Percentiles rank a stretch among this genome's conserved stretches.
Conservation (phyloP, 1,140 invertebrate species). For the Listronotus oregonensis region DNA sequence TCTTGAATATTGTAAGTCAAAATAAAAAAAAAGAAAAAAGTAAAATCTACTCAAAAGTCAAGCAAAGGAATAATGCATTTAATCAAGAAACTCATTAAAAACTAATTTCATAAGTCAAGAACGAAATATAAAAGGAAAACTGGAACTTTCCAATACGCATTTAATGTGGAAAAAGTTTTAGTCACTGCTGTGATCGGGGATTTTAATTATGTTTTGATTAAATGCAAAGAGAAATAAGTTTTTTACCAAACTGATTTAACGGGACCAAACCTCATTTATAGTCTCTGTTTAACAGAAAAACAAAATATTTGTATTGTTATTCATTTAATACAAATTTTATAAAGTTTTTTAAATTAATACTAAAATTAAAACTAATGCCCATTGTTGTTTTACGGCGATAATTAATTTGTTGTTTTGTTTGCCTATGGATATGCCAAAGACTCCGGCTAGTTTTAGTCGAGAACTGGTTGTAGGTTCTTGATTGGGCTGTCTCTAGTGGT, state of each 20-base stretch:
- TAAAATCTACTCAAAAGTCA: slow-evolving; percentile 16
- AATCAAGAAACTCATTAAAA: slow-evolving; percentile 37
- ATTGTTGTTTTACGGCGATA: too few species aligned
- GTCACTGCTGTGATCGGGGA: slow-evolving; percentile 6
- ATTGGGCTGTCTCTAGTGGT: too few species aligned
- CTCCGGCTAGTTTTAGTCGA: too few species aligned
- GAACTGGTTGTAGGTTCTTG: too few species aligned
- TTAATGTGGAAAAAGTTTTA: slow-evolving; percentile 23
- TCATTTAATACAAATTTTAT: neutral
- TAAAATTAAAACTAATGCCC: neutral
- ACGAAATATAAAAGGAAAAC: slow-evolving; percentile 30
- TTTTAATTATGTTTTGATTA: slow-evolving; percentile 30
- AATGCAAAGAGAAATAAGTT: neutral
- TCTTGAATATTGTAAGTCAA: neutral
- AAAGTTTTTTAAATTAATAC: neutral
- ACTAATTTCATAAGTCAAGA: slow-evolving; percentile 34
- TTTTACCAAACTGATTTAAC: neutral
- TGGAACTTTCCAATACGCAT: slow-evolving; percentile 32
- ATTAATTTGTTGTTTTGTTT: too few species aligned
- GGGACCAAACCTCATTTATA: neutral
- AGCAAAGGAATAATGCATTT: slow-evolving; percentile 35
- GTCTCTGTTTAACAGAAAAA: neutral
- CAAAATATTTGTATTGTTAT: neutral
- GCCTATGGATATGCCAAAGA: too few species aligned
- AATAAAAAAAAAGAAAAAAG: slow-evolving; percentile 10